Conservation (phyloP, 2,113 vertebrate species). For the Chaetops frenatus region DNA sequence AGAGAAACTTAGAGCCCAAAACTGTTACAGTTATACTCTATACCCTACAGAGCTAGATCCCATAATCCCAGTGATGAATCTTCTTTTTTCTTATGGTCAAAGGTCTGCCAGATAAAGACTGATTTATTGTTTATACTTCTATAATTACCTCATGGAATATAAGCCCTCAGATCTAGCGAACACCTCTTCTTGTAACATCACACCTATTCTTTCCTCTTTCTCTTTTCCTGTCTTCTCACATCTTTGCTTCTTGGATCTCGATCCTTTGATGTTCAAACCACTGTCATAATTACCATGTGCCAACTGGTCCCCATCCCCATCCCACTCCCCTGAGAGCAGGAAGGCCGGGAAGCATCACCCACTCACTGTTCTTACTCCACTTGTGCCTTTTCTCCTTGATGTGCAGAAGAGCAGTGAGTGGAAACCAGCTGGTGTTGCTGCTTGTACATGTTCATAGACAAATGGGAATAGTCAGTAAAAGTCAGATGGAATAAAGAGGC, state of each 20-base stretch:
- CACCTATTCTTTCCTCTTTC: slow-evolving; percentile 37
- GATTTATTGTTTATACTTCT: slow-evolving; percentile 41
- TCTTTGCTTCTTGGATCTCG: neutral
- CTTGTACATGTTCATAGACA: neutral
- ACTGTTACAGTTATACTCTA: neutral
- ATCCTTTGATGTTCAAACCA: slow-evolving; percentile 36
- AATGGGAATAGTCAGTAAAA: neutral
- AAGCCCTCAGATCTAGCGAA: slow-evolving; percentile 43
- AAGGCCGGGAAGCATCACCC: neutral
- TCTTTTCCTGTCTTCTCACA: neutral
- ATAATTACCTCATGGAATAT: slow-evolving; percentile 39
- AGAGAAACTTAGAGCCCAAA: neutral
- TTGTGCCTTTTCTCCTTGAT: neutral
- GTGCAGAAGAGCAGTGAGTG: neutral
- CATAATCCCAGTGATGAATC: slow-evolving; percentile 37
- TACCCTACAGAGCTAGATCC: neutral
- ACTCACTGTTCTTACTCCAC: fast-evolving
- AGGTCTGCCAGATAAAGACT: slow-evolving; percentile 38
- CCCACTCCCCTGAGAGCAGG: neutral
- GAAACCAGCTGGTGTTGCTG: neutral
- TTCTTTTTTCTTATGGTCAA: neutral
- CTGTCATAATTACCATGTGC: neutral
- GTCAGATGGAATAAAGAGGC: neutral
- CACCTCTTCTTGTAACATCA: slow-evolving; percentile 49
- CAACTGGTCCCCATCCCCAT: neutral